Evolutionary conservation across 2,113 vertebrate genomes (phyloP).

Genomic region (Probosciger aterrimus): DNA sequence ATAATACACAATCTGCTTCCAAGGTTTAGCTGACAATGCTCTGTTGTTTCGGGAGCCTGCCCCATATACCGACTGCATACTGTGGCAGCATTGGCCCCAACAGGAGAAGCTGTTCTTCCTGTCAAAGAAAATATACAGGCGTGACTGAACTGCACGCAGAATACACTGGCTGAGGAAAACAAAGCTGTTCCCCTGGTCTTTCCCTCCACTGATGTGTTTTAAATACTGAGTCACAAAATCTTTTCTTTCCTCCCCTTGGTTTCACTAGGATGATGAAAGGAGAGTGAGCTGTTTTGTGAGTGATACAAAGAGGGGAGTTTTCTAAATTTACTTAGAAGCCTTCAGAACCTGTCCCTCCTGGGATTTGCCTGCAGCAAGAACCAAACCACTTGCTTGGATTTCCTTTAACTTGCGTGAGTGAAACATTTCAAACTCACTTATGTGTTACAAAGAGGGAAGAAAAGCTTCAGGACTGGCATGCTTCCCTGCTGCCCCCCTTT

Average conservation of each 20-base stretch:
- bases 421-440: not conserved
- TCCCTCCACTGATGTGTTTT: not conserved
- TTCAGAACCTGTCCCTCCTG: not conserved
- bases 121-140: not conserved
- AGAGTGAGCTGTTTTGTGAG: not conserved
- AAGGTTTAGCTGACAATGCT: not conserved
- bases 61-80: rapidly evolving
- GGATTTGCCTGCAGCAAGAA: not conserved
- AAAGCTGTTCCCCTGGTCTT: not conserved
- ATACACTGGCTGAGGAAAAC: not conserved
- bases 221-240: not conserved
- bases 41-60: rapidly evolving
- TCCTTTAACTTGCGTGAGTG: not conserved
- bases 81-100: not conserved
- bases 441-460: not conserved
- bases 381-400: not conserved
- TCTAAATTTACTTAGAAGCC: not conserved
- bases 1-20: not conserved
- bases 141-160: not conserved
- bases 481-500: not conserved
- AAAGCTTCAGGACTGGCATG: not conserved
- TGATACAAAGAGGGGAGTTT: not conserved
- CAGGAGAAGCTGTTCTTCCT: not conserved
- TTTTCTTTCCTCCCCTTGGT: not conserved
- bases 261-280: not conserved